Percentiles rank a stretch among this genome's conserved stretches.
Evolutionary conservation across 2,113 vertebrate species (phyloP).

Genomic region (Pangasianodon hypophthalmus): DNA sequence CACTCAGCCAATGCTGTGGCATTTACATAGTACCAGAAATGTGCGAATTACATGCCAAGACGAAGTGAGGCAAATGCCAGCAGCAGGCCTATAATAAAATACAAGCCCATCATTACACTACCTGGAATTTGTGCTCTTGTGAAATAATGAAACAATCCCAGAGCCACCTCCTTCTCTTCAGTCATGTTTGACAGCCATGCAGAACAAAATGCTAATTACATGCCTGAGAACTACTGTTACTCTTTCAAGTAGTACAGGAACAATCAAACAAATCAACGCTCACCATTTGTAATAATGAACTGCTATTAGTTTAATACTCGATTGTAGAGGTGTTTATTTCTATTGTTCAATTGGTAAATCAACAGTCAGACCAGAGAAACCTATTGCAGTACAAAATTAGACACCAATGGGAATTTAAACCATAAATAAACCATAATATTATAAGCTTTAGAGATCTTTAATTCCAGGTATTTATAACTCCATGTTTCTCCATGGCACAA

Average conservation of each 20-base stretch:
- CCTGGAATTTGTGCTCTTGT: background rate
- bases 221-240: background rate
- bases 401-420: background rate
- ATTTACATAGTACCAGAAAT: conserved; percentile 35
- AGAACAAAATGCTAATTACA: conserved; percentile 27
- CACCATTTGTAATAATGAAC: background rate
- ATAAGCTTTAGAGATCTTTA: background rate
- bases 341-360: background rate
- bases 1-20: background rate
- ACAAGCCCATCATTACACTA: conserved; percentile 24
- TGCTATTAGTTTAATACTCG: background rate
- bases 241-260: background rate
- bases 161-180: background rate
- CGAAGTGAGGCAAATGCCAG: conserved; percentile 34
- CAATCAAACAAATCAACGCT: conserved; percentile 13
- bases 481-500: background rate
- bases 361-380: background rate
- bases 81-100: conserved; percentile 22
- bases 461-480: background rate
- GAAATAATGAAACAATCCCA: conserved; percentile 1
- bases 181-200: background rate
- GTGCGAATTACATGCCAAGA: conserved; percentile 25
- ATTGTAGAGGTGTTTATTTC: background rate
- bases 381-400: background rate
- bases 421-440: background rate